phyloP scores from a whole-genome alignment of 64 coral and sea anemone species.

The Orbicella faveolata region DNA sequence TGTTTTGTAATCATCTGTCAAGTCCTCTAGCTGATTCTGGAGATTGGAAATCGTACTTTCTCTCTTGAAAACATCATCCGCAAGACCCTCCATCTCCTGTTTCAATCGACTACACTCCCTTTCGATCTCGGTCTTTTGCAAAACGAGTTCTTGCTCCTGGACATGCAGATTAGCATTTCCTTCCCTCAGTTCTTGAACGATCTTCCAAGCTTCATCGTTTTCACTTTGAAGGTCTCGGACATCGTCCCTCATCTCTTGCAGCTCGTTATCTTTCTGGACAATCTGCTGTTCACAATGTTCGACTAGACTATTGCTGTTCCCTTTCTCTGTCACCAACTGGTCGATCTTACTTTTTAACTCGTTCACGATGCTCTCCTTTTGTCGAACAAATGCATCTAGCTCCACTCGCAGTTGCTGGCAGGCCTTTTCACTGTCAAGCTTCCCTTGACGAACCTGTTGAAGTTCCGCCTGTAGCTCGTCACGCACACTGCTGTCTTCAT shows the following conservation, averaged over 20 bases:
- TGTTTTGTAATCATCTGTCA: constrained; percentile 29
- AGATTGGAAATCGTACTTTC: background rate
- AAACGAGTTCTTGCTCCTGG: constrained; percentile 5
- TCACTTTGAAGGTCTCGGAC: constrained; percentile 7
- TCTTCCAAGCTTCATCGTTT: constrained; percentile 30
- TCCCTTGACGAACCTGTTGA: constrained; percentile 46
- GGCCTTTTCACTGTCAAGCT: constrained; percentile 50
- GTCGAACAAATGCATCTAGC: constrained; percentile 51
- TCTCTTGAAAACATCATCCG: constrained; percentile 3
- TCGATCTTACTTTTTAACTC: constrained; percentile 47
- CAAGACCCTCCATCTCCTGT: background rate
- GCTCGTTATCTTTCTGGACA: background rate
- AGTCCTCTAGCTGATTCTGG: constrained; percentile 17
- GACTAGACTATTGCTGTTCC: constrained; percentile 4
- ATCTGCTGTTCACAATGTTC: background rate
- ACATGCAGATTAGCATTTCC: background rate
- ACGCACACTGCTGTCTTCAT: constrained; percentile 23
- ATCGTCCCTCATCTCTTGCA: constrained; percentile 1
- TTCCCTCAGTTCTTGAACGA: background rate
- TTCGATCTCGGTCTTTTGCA: background rate
- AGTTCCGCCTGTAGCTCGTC: constrained; percentile 35
- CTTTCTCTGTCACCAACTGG: constrained; percentile 32
- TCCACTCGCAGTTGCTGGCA: constrained; percentile 56
- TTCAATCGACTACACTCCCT: background rate
- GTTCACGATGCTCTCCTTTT: constrained; percentile 49